Percentiles rank a stretch among this genome's conserved stretches.
phyloP scores from a whole-genome alignment of 2,113 vertebrate species.

The Aegithalos caudatus region DNA sequence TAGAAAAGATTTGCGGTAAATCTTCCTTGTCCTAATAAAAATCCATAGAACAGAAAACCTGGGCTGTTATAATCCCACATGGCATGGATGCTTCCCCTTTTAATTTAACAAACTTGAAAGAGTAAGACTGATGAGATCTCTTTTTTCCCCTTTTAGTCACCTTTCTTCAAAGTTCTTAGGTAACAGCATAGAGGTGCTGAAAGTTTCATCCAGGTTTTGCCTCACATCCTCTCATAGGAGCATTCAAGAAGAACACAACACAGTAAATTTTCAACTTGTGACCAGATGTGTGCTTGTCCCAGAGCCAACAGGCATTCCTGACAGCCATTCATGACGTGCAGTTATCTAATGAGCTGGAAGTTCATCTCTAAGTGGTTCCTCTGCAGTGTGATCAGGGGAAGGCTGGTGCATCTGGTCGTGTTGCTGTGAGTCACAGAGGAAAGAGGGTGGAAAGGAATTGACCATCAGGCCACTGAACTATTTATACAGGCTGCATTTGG shows the following conservation, averaged over 20 bases:
- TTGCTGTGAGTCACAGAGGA: background rate
- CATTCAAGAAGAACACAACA: background rate
- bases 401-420: accelerated
- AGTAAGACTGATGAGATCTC: background rate
- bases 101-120: background rate
- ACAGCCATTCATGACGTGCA: background rate
- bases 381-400: background rate
- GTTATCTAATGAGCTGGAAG: background rate
- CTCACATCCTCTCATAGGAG: background rate
- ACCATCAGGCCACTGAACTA: background rate
- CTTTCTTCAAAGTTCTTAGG: background rate
- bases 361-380: background rate
- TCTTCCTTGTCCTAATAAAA: background rate
- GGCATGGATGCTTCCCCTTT: background rate
- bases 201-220: background rate
- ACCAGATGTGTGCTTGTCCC: background rate
- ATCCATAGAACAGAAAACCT: background rate
- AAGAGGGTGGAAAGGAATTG: background rate
- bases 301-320: background rate
- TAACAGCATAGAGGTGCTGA: background rate
- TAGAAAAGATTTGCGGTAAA: background rate
- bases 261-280: background rate
- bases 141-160: background rate
- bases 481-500: background rate
- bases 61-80: background rate